Evolutionary conservation across 2,113 vertebrate genomes (phyloP), one percentile per base, ranked within the genome.

Genomic region (Rhinopomastus cyanomelas): DNA sequence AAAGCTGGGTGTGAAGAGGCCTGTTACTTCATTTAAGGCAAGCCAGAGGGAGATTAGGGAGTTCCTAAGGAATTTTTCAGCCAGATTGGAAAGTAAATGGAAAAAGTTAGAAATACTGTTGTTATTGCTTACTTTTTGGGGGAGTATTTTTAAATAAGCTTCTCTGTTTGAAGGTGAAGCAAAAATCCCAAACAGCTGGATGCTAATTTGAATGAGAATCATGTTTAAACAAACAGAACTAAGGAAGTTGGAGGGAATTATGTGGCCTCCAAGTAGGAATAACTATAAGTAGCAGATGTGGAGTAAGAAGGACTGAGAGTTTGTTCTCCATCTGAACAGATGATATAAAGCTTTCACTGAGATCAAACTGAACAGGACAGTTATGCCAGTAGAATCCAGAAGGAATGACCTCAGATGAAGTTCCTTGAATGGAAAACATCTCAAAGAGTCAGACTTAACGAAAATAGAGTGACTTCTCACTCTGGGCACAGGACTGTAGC

Each of bases 11-110:
- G 16, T 55, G n/a, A 59, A 74, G 79, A 53, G 46, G 48, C n/a
- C 21, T 59, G 42, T 34, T 84, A 30, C 81, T 94, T 90, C 72
- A 69, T 90, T 96, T 85, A 87, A 84, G 26, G 42, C 77, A 73
- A 87, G 90, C 84, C 90, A 82, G 60, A 92, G 39, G 36, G 71
- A 89, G 78, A 87, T 74, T 37, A 88, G 48, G 37, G 75, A 76
- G 26, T 92, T 81, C 59, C 53, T 66, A 60, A 67, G 64, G 52
- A 32, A 67, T 91, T 81, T 95, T 75, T 15, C 17, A 15, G 39
- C 81, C 53, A 32, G 11, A 51, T 85, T 61, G 36, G 56, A 83
- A 91, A 92, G 52, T 39, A 90, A 79, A 53, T 36, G 6, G 25
- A 27, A 57, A 66, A 77, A 74, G 6, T 44, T 34, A 37, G 29